Percentiles rank a stretch among this genome's conserved stretches.
phyloP scores from a whole-genome alignment of 2,797 vertebrate genomes.

The Rhynchonycteris naso region DNA sequence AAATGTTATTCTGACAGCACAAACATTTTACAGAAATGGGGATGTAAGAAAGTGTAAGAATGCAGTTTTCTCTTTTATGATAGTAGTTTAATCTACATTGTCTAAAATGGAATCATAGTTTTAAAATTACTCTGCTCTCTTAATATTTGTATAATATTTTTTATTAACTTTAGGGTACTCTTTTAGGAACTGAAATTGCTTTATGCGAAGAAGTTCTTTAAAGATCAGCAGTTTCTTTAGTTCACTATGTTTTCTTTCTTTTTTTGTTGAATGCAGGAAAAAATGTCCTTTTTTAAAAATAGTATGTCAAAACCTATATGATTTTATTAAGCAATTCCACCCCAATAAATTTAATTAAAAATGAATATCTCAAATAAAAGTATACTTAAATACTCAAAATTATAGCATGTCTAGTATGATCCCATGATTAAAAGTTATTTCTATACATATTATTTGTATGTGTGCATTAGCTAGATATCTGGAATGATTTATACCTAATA shows the following conservation, averaged over 20 bases:
- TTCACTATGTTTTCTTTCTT: conserved; percentile 22
- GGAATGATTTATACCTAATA: not conserved
- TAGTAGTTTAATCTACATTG: not conserved
- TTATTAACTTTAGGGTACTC: conserved; percentile 36
- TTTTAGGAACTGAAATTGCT: conserved; percentile 33
- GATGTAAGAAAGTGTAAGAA: not conserved
- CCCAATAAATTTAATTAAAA: not conserved
- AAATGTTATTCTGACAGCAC: not conserved
- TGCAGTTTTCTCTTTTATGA: not conserved
- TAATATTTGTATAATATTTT: conserved; percentile 9
- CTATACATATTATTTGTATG: not conserved
- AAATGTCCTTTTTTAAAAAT: conserved; percentile 33
- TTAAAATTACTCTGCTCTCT: no score
- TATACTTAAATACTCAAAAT: conserved; percentile 6
- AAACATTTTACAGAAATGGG: not conserved
- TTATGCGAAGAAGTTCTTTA: conserved; percentile 10
- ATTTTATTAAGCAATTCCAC: not conserved
- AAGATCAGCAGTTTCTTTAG: not conserved
- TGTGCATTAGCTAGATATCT: not conserved
- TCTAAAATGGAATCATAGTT: conserved; percentile 27
- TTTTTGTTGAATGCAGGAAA: conserved; percentile 10
- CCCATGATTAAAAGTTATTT: conserved; percentile 18
- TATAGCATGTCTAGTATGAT: not conserved
- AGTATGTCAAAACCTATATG: not conserved
- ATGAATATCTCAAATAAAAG: not conserved